phyloP scores from a whole-genome alignment of 92 coral and sea anemone genomes.

The Umimayanthus kanabou region DNA sequence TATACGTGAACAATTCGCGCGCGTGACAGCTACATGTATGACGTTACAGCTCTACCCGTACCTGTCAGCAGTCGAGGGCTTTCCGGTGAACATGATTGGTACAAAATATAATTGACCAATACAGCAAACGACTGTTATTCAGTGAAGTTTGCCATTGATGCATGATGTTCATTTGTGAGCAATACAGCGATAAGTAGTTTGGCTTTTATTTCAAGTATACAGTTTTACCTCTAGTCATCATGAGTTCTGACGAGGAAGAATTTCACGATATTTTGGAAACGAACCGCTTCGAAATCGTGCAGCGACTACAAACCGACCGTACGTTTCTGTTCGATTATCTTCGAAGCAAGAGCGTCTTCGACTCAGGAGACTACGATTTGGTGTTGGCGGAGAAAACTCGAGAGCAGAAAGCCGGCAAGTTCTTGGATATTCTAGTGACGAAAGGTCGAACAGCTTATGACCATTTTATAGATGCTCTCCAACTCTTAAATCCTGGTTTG shows the following conservation, averaged over 20 bases:
- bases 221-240: not conserved
- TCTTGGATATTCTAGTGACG: constrained; percentile 63
- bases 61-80: no score
- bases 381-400: constrained; percentile 69
- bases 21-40: no score
- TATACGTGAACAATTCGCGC: no score
- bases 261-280: constrained; percentile 46
- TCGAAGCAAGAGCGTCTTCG: constrained; percentile 68
- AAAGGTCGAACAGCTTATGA: constrained; percentile 64
- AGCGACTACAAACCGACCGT: constrained; percentile 64
- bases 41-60: no score
- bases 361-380: constrained; percentile 67
- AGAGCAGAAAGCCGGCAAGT: constrained; percentile 67
- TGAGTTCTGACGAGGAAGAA: constrained; percentile 47
- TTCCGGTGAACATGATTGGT: no score
- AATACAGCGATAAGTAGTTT: no score
- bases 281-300: constrained; percentile 71
- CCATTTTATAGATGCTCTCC: constrained; percentile 66
- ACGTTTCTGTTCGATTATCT: constrained; percentile 74
- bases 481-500: constrained; percentile 64
- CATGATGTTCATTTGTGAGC: no score
- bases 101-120: no score
- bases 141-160: no score
- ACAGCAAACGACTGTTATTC: no score
- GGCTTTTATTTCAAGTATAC: no score